Percentiles rank a stretch among this genome's conserved stretches.
Conservation (phyloP, 2,797 vertebrate species). For the Micromesistius poutassou region DNA sequence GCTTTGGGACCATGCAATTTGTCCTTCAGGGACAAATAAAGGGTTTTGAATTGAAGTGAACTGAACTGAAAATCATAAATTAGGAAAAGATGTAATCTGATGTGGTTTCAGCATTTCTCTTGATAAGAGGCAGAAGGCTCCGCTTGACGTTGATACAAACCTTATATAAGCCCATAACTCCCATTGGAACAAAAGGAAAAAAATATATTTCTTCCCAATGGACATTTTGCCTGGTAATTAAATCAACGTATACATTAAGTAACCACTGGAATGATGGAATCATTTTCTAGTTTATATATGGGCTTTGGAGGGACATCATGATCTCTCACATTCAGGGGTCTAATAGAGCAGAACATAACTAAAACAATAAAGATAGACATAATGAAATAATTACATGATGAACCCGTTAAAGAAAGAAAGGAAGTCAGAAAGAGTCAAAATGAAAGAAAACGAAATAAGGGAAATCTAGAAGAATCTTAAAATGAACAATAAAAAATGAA, state of each 20-base stretch:
- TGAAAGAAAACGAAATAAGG: background rate
- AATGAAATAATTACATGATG: background rate
- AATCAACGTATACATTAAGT: background rate
- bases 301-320: background rate
- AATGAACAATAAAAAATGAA: no score
- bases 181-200: background rate
- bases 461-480: background rate
- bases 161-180: background rate
- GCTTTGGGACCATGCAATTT: no score
- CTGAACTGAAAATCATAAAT: background rate
- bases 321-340: no score
- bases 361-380: background rate
- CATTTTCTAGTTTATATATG: background rate
- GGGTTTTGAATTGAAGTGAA: no score
- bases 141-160: background rate
- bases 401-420: background rate
- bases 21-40: no score
- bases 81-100: background rate
- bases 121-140: background rate
- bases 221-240: background rate
- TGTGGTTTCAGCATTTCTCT: background rate
- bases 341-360: no score
- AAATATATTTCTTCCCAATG: background rate
- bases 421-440: background rate
- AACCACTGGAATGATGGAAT: background rate